These are phyloP conservation scores for Formicarius rufipectus DNA, from an alignment of 2,113 vertebrate genomes.

Conservation along the genomic window DNA sequence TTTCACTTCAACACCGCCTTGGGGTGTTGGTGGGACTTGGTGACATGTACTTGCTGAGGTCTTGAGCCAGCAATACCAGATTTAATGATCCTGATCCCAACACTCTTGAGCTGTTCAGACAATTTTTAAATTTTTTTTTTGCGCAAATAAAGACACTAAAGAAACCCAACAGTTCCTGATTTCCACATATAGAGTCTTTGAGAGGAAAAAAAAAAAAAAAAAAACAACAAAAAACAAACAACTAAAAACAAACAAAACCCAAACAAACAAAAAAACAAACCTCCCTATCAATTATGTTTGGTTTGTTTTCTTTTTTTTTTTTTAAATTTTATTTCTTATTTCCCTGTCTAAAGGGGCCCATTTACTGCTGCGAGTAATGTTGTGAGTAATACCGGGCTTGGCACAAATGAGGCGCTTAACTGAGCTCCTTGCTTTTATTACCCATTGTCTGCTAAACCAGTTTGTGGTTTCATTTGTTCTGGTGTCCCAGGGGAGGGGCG, in stretches of 20 bases:
- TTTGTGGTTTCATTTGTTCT: constrained; percentile 44
- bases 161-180: neutral
- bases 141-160: neutral
- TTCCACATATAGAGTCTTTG: neutral
- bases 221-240: too few relatives aligned
- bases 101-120: neutral
- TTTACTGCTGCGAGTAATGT: neutral
- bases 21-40: neutral
- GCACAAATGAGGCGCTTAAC: constrained; percentile 11
- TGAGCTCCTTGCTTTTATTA: constrained; percentile 61
- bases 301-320: neutral
- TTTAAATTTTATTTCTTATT: neutral
- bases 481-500: constrained; percentile 25
- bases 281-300: neutral
- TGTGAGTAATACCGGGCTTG: neutral
- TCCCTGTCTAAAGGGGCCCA: neutral
- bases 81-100: neutral
- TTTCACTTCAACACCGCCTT: neutral
- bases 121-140: neutral
- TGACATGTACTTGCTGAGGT: neutral
- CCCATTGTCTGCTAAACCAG: constrained; percentile 61
- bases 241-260: too few relatives aligned
- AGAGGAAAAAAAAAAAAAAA: neutral
- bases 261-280: neutral
- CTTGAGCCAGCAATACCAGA: neutral